Evolutionary conservation across 2,888 invertebrate genomes (phyloP), one percentile per base, ranked within the genome.

Genomic region (Oxycera nigricornis): DNA sequence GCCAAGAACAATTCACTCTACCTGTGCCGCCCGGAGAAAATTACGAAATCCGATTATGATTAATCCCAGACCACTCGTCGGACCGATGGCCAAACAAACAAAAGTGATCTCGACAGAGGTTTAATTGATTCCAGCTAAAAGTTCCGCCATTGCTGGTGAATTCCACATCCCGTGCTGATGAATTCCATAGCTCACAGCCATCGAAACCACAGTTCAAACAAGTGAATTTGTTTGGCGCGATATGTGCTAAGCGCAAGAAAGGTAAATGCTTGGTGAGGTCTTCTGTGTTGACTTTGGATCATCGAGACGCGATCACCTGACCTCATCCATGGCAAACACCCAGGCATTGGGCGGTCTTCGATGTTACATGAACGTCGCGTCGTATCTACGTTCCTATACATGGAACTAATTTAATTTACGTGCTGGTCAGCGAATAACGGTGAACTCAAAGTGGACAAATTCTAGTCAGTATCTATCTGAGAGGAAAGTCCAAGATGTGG

Each of bases 321-420:
- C 70, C 55, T 70, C 70, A 70, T 70, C 70, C 52, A 70, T 52
- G 22, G 55, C 70, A 70, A 70, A 70, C 70, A 70, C 31, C 68
- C 31, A 17, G 22, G 20, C 65, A 41, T 39, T 65, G 65, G 65
- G 41, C 39, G 41, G 65, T 22, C 39, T 22, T 20, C 39, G 14
- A 30, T 14, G 30, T 31, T 46, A 55, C 22, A 41, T 30, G 22
- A 24, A 39, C 62, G 41, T 39, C 41, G 65, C 39, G 65, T 30
- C 50, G 68, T 30, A 22, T 30, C 52, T 24, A 31, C 70, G 28
- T 55, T 30, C 30, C 70, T 55, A 70, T 31, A 31, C 52, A 30
- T 55, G 70, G 70, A 70, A 70, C 70, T 70, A 70, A 70, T 70
- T 70, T 70, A 70, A 70, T 70, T 70, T 70, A 70, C 70, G 70